Evolutionary conservation across 2,113 vertebrate genomes (phyloP), one percentile per base, ranked within the genome.

Genomic region (Pollachius pollachius): DNA sequence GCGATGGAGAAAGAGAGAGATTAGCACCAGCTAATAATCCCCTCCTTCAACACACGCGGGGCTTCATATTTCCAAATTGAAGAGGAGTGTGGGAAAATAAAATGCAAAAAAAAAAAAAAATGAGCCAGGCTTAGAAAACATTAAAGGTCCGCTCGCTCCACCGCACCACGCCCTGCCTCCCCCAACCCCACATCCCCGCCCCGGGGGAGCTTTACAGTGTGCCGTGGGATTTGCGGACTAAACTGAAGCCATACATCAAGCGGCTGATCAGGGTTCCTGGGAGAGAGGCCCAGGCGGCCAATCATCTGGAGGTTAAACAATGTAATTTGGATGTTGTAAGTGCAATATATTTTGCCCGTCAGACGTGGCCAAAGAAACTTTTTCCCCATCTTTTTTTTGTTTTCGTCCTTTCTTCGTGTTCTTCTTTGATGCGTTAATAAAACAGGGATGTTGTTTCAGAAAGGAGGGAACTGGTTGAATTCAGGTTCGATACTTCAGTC

Each of bases 291-390:
- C 19, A 63, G 84, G 74, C 87, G 83, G 74, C 87, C 90, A 91
- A 89, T 92, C 90, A 92, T 91, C 92, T 89, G 86, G 88, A 91
- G 91, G 92, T 93, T 93, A 92, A 93, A 92, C 90, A 92, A 91
- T 92, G 89, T 92, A 87, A 93, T 93, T 92, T 92, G 86, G 92
- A 90, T 89, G 87, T 88, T 89, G 89, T 89, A 87, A 84, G 83
- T 91, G 89, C 88, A 91, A 93, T 92, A 91, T 92, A 90, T 93
- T 92, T 91, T 87, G 81, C 76, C 85, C 57, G 89, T 89, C 91
- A 90, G 82, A 86, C 78, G 82, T 71, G 85, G 80, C 70, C 82
- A 72, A 76, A 83, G 79, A 82, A 88, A 89, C 78, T 84, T 87
- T 87, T 87, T 82, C 71, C 82, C 2, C 41, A 48, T 48, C 12